These are phyloP conservation scores for Chaetodon trifascialis DNA, from an alignment of 2,113 vertebrate genomes.

Conservation along the genomic window DNA sequence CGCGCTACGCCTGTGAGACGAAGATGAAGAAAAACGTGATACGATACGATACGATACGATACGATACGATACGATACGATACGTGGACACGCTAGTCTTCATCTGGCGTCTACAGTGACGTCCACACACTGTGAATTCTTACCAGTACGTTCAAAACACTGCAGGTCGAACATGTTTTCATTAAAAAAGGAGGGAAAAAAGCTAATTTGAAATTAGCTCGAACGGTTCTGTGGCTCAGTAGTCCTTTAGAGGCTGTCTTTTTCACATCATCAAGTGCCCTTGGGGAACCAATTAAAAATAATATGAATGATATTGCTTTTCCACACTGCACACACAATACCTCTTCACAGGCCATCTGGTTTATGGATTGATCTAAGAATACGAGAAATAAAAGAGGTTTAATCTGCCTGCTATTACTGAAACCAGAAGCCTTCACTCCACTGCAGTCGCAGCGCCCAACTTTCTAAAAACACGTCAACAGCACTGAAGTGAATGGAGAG, in stretches of 20 bases:
- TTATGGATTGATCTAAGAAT: conserved; percentile 80
- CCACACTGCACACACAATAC: conserved; percentile 65
- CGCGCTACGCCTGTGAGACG: too few relatives aligned
- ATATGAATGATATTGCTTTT: conserved; percentile 81
- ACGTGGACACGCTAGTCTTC: neutral
- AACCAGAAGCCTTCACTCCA: conserved; percentile 48
- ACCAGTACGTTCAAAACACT: neutral
- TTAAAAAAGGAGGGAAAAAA: neutral
- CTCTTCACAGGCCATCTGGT: conserved; percentile 74
- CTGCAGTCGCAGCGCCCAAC: conserved; percentile 13
- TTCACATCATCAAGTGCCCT: conserved; percentile 73
- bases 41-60: too few relatives aligned
- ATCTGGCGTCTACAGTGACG: neutral
- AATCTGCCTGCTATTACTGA: conserved; percentile 75
- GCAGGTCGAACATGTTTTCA: conserved; percentile 21
- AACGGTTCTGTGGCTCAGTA: conserved; percentile 58
- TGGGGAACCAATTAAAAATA: conserved; percentile 83
- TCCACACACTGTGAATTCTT: neutral
- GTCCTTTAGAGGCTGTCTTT: conserved; percentile 67
- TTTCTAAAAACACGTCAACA: conserved; percentile 12
- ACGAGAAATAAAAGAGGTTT: conserved; percentile 76
- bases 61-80: too few relatives aligned
- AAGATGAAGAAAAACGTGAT: too few relatives aligned
- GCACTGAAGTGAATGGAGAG: conserved; percentile 4
- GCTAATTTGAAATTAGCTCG: conserved; percentile 54